These are phyloP conservation scores for Drosophila fulvimacula DNA, from an alignment of 2,888 invertebrate species.

Conservation along the genomic window DNA sequence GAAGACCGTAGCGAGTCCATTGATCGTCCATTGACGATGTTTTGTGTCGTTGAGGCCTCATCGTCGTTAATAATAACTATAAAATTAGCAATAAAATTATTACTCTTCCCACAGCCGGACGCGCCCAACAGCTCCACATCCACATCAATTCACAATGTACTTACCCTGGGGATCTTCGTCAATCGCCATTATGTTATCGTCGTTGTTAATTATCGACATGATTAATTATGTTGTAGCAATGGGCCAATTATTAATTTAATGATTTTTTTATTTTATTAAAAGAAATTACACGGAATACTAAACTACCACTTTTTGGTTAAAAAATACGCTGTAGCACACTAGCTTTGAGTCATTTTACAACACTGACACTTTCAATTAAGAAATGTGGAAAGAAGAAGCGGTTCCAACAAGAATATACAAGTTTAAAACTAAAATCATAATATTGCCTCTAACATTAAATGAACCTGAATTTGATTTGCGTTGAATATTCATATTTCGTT, in stretches of 20 bases:
- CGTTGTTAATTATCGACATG: constrained; percentile 86
- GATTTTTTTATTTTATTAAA: constrained; percentile 25
- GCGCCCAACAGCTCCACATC: constrained; percentile 44
- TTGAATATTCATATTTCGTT: neutral
- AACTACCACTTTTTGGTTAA: constrained; percentile 62
- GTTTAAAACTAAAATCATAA: neutral
- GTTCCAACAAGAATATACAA: constrained; percentile 8
- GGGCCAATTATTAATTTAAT: constrained; percentile 1
- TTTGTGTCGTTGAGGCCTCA: constrained; percentile 83
- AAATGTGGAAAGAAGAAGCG: constrained; percentile 30
- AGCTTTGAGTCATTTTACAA: constrained; percentile 2
- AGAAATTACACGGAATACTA: constrained; percentile 46
- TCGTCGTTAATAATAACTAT: constrained; percentile 94
- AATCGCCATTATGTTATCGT: constrained; percentile 94
- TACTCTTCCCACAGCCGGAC: constrained; percentile 34
- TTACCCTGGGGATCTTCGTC: constrained; percentile 95
- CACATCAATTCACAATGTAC: constrained; percentile 3
- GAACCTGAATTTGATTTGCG: neutral
- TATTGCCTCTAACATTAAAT: too few relatives aligned
- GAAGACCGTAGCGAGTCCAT: constrained; percentile 96
- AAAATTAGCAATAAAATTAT: constrained; percentile 38
- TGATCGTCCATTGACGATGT: constrained; percentile 89
- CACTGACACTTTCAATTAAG: constrained; percentile 33
- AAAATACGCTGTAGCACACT: constrained; percentile 40
- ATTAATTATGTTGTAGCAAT: neutral